Base-by-base conservation (phyloP, 1,140 invertebrate genomes). In the Drosophila ficusphila region DNA sequence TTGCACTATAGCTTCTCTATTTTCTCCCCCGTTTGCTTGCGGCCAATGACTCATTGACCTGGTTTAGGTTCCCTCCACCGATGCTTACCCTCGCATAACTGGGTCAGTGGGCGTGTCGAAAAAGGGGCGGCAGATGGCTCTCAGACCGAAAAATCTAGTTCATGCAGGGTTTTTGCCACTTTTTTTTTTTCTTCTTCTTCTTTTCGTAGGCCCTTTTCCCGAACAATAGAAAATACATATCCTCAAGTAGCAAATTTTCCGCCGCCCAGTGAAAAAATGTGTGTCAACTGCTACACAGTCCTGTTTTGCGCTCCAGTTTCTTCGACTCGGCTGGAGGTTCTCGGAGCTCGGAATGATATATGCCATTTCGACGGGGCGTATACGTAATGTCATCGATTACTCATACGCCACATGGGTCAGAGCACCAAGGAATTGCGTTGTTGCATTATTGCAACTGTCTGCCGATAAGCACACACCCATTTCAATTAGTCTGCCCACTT, bases 11-110 rank as follows among this genome's bases (percentile, higher is more conserved):
- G 23, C 11, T 23, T 2, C 38, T 19, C 6, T 8, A 31, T 25
- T 48, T 18, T 25, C 9, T n/a, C 5, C n/a, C 6, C 56, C 2
- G 4, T 27, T 52, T 21, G 67, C 36, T 47, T 27, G 34, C 82
- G 81, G 81, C 64, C 82, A 81, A 88, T 81, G 82, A 77, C 82
- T 86, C 64, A 88, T 86, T 86, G 81, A 86, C 81, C 83, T 72
- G 64, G 58, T 89, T 89, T 65, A 47, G 31, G 69, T 54, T 61
- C 34, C 41, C 44, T 34, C 56, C 53, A 25, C n/a, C 18, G 31
- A 25, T 11, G 23, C 52, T 44, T 34, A 14, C 52, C 33, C 49
- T 19, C n/a, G n/a, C 31, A 34, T 58, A 86, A 76, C 81, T 85
- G 76, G 81, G 79, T 85, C 82, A 85, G 81, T 39, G 54, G 49